These are phyloP conservation scores for Myocastor coypus DNA, from an alignment of 2,113 vertebrate species.

Conservation along the genomic window DNA sequence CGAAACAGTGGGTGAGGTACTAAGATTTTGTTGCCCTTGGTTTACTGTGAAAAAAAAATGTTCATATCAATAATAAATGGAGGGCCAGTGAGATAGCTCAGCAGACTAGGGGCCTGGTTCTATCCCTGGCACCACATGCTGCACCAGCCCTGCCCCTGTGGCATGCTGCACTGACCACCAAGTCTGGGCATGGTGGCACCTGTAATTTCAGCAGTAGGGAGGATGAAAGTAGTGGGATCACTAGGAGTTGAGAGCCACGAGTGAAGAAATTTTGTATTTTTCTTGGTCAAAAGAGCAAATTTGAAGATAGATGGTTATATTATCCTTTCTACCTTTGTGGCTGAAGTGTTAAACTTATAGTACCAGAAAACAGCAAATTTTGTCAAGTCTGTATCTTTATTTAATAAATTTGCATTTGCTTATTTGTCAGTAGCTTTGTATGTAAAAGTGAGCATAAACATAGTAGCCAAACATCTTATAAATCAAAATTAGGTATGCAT, in stretches of 20 bases:
- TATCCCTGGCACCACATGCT: too few relatives aligned
- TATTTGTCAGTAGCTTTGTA: background rate
- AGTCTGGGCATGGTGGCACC: too few relatives aligned
- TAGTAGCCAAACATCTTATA: background rate
- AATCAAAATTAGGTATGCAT: constrained; percentile 41
- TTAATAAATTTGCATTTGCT: background rate
- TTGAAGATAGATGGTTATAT: background rate
- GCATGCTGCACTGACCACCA: too few relatives aligned
- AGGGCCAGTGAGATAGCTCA: too few relatives aligned
- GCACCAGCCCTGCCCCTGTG: too few relatives aligned
- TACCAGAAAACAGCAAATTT: background rate
- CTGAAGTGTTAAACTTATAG: background rate
- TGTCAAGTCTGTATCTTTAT: background rate
- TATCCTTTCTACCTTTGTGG: background rate
- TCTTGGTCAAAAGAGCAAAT: constrained; percentile 41
- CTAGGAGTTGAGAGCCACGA: background rate
- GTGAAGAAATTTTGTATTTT: constrained; percentile 28
- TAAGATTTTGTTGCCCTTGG: background rate
- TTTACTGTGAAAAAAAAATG: background rate
- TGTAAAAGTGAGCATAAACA: background rate
- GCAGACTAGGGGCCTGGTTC: too few relatives aligned
- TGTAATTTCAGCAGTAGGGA: too few relatives aligned
- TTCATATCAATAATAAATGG: background rate
- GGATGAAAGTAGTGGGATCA: too few relatives aligned
- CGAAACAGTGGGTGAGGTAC: background rate